These are phyloP conservation scores for Pseudanteris insignis DNA, from an alignment of 2,888 invertebrate species.

Conservation along the genomic window DNA sequence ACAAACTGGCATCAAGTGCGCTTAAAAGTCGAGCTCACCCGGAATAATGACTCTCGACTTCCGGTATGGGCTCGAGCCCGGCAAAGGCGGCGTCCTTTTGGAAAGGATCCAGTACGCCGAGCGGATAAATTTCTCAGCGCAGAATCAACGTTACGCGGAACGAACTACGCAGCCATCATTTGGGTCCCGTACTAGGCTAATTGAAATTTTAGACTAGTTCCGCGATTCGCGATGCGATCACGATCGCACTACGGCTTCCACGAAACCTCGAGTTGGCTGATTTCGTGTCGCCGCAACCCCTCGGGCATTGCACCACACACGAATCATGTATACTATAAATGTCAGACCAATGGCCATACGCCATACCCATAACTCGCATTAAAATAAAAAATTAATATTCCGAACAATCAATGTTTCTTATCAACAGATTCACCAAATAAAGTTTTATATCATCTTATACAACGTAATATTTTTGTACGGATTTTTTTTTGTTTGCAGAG, in stretches of 20 bases:
- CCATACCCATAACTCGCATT: too few species aligned
- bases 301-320: conserved; percentile 25
- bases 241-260: conserved; percentile 30
- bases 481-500: too few species aligned
- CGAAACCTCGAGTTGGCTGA: conserved; percentile 21
- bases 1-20: conserved; percentile 36
- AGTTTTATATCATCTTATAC: too few species aligned
- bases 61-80: conserved; percentile 4
- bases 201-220: conserved; percentile 53
- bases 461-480: too few species aligned
- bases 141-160: conserved; percentile 11
- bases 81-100: conserved; percentile 21
- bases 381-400: too few species aligned
- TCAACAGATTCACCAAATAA: too few species aligned
- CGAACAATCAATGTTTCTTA: too few species aligned
- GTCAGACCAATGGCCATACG: too few species aligned
- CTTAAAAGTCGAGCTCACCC: conserved; percentile 26
- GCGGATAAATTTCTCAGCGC: conserved; percentile 20
- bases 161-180: conserved; percentile 50
- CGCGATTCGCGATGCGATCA: conserved; percentile 37
- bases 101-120: conserved; percentile 45
- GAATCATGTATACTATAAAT: conserved; percentile 9
- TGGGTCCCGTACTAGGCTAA: conserved; percentile 53
- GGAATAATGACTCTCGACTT: conserved; percentile 34
- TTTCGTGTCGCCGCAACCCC: conserved; percentile 27